A percentile compares a stretch with the other conserved stretches of the same genome.
These are phyloP conservation scores for Helleia helle DNA, from an alignment of 2,888 invertebrate species.

Conservation along the genomic window DNA sequence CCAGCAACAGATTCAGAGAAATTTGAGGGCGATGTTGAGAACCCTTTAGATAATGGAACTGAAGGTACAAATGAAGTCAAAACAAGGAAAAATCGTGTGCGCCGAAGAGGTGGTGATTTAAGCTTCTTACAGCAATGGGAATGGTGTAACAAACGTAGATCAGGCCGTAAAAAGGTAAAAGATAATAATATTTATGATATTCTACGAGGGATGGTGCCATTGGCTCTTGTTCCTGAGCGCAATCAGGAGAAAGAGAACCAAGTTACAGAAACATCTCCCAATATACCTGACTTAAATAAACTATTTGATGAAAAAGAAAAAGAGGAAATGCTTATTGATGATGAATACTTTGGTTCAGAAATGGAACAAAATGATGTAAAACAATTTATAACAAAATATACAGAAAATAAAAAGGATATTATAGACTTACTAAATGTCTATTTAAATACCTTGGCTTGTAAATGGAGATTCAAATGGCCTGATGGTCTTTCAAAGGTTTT, in stretches of 20 bases:
- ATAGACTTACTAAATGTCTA: slow-evolving; percentile 76
- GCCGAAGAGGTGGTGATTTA: slow-evolving; percentile 82
- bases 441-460: slow-evolving; percentile 69
- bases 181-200: slow-evolving; percentile 8
- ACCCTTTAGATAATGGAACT: slow-evolving; percentile 27
- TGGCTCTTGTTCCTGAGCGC: neutral
- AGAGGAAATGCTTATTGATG: slow-evolving; percentile 25
- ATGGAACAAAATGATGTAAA: slow-evolving; percentile 77
- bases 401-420: slow-evolving; percentile 71
- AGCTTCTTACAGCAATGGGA: slow-evolving; percentile 85
- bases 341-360: slow-evolving; percentile 78
- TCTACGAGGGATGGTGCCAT: slow-evolving; percentile 5
- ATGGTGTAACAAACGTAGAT: slow-evolving; percentile 77
- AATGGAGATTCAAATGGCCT: slow-evolving; percentile 80
- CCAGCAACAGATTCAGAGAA: slow-evolving; percentile 44
- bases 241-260: slow-evolving; percentile 22
- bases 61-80: slow-evolving; percentile 39
- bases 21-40: slow-evolving; percentile 30
- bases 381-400: slow-evolving; percentile 74
- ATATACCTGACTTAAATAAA: slow-evolving; percentile 76
- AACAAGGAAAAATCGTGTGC: slow-evolving; percentile 57
- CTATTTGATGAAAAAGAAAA: slow-evolving; percentile 70
- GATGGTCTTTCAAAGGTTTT: slow-evolving; percentile 71
- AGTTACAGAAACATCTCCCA: slow-evolving; percentile 73
- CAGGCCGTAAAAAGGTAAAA: slow-evolving; percentile 56